Percentiles rank a stretch among this genome's conserved stretches.
phyloP scores from a whole-genome alignment of 2,113 vertebrate genomes.

The Accipiter cooperii region DNA sequence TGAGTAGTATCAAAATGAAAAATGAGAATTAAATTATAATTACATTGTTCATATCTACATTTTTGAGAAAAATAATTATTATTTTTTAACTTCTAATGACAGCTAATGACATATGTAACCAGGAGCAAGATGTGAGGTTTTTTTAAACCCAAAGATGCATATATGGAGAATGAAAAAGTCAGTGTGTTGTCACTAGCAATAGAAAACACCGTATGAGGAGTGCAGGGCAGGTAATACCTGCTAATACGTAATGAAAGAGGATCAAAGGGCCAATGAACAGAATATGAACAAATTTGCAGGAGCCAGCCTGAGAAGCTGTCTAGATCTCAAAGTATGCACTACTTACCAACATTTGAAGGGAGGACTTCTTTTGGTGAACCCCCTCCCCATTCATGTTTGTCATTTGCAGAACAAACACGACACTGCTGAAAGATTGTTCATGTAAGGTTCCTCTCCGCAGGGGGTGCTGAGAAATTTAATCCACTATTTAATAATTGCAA shows the following conservation, averaged over 20 bases:
- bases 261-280: not conserved
- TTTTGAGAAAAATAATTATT: not conserved
- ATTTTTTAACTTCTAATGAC: not conserved
- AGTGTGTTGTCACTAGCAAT: not conserved
- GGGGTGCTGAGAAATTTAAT: not conserved
- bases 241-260: not conserved
- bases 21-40: not conserved
- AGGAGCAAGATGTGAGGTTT: not conserved
- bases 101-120: not conserved
- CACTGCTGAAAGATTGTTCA: not conserved
- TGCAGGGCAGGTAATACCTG: not conserved
- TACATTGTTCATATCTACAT: not conserved
- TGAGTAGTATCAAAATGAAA: not conserved
- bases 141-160: not conserved
- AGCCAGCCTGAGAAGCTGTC: not conserved
- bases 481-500: not conserved
- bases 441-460: not conserved
- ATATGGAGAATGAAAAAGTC: not conserved
- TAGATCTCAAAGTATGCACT: accelerated
- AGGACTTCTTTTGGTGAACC: not conserved
- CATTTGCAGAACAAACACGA: not conserved
- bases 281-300: not conserved
- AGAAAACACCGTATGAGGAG: not conserved
- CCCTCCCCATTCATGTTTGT: not conserved
- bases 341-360: accelerated